These are phyloP conservation scores for Oryzias woworae DNA, from an alignment of 2,113 vertebrate species.

Conservation along the genomic window DNA sequence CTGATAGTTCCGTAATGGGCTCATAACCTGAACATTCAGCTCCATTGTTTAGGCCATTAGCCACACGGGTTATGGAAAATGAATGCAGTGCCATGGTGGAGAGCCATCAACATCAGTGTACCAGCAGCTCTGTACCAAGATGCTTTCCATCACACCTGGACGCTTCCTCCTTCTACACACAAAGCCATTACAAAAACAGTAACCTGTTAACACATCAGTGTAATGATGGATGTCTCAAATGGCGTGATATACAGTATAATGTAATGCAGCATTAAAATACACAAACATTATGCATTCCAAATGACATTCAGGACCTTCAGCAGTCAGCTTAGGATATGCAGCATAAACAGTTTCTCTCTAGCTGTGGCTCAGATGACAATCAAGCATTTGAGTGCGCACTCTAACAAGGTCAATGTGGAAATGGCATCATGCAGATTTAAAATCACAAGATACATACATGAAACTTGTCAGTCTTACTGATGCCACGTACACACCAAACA, in stretches of 20 bases:
- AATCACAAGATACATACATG: no score
- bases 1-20: slow-evolving; percentile 60
- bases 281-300: background rate
- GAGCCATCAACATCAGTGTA: slow-evolving; percentile 54
- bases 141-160: slow-evolving; percentile 50
- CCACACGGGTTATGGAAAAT: slow-evolving; percentile 65
- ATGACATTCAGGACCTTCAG: background rate
- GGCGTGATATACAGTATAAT: background rate
- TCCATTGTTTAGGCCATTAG: slow-evolving; percentile 68
- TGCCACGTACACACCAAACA: no score
- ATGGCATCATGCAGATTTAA: no score
- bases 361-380: no score
- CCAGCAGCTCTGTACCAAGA: slow-evolving; percentile 41
- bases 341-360: no score
- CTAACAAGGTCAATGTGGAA: no score
- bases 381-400: no score
- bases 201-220: slow-evolving; percentile 19
- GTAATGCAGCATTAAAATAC: background rate
- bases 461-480: no score
- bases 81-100: slow-evolving; percentile 53
- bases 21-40: slow-evolving; percentile 64
- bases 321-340: no score
- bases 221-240: background rate
- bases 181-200: slow-evolving; percentile 32
- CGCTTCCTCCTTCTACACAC: slow-evolving; percentile 17